Evolutionary conservation across 2,797 vertebrate genomes (phyloP), one percentile per base, ranked within the genome.

Genomic region (Spheniscus humboldti): DNA sequence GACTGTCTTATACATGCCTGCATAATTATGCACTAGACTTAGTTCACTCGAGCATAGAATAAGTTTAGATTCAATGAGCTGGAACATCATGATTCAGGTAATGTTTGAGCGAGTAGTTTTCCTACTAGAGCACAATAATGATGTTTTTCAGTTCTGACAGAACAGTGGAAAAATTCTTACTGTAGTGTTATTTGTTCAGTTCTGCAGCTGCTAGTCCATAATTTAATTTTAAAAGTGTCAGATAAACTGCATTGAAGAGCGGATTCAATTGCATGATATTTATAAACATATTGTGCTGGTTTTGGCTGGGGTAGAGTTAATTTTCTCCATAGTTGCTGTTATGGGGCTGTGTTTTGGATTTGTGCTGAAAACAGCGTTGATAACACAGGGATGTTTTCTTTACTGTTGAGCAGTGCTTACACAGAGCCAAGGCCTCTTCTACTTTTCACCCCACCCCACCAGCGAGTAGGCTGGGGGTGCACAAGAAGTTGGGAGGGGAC

Each of bases 41-140:
- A 47, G 37, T 72, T 86, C 78, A 92, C 16, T 89, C 45, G 39
- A 80, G 66, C 48, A 94, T 25, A 90, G 85, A 88, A 35, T 64
- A 95, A 92, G 35, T 92, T 90, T 73, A 90, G 33, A 90, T 82
- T 95, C 72, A 93, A n/a, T 82, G 82, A 97, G 43, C 52, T 86
- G 64, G 45, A 98, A 86, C 17, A 85, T 71, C 57, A 13, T 43
- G 64, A 93, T 90, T 60, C 68, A 91, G 35, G 15, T 83, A 78
- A 90, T 18, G 22, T 73, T 82, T 86, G 67, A 80, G 52, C 57
- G 88, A 92, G 64, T 45, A 48, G 18, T 85, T 86, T 94, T 87
- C 48, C 67, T 93, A 19, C n/a, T 73, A 35, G 4, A 76, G 11
- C 22, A 86, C 6, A 74, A 47, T 67, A 78, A 41, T 66, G 23